Evolutionary conservation across 2,888 invertebrate species (phyloP), one percentile per base, ranked within the genome.

Genomic region (Drosophila borborema): DNA sequence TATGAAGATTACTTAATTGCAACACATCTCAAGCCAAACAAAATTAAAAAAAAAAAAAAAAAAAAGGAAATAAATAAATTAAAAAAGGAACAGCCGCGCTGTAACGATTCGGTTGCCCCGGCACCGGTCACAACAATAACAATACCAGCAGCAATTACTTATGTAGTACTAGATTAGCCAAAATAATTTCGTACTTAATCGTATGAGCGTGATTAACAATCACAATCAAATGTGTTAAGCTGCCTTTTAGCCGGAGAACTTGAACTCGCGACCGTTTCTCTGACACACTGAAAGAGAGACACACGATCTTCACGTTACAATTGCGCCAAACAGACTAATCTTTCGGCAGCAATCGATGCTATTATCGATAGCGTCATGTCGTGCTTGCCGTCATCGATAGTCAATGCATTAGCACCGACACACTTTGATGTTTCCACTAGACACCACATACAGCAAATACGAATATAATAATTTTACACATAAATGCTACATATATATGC

Each of bases 241-340:
- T 65, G 45, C 62, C 28, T 34, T 58, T 81, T 62, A 55, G 58
- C 79, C 82, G 82, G 64, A 59, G 62, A 78, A 81, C 74, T 78
- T 78, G 34, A 78, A 78, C 67, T 68, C 82, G 74, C 77, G 67
- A 67, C 78, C 78, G 82, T 77, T 77, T 62, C 73, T 55, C 46
- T 54, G 72, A 38, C 43, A 46, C 43, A 61, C 72, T 61, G 56
- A 54, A 40, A 61, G 64, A 66, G 78, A 74, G 64, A 65, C 45
- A 66, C 67, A 64, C 82, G 60, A 77, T 81, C 77, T 78, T 60
- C 64, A 64, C 82, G 74, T 67, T 77, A 62, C 82, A 77, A 78
- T 78, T 77, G 82, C 82, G 77, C 82, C 79, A 77, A 72, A 72
- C 78, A 81, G 77, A 77, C 77, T 77, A 78, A 77, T 64, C 54